Conservation (phyloP, 1,140 invertebrate species). For the Drosophila sechellia region DNA sequence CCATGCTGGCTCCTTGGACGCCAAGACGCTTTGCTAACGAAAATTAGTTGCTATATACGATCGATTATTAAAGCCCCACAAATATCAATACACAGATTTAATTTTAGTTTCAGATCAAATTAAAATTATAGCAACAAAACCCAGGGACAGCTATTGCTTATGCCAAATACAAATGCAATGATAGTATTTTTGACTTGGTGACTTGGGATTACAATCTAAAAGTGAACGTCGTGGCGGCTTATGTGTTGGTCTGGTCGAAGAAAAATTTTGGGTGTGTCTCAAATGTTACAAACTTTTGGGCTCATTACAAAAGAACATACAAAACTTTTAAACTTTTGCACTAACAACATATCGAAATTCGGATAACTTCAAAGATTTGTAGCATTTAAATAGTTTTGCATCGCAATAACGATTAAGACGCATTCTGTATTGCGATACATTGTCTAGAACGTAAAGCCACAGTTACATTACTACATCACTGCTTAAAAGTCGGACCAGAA, state of each 20-base stretch:
- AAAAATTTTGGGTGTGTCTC: conserved; percentile 65
- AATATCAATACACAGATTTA: conserved; percentile 1
- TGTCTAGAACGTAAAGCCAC: not conserved
- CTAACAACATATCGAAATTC: not conserved
- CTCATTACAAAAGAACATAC: conserved; percentile 14
- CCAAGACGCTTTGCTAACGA: conserved; percentile 2
- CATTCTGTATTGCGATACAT: too few species aligned
- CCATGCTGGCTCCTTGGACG: not conserved
- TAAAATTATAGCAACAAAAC: too few species aligned
- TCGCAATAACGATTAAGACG: too few species aligned
- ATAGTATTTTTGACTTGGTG: conserved; percentile 22
- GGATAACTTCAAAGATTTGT: conserved; percentile 25
- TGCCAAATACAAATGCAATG: conserved; percentile 16
- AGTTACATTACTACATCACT: conserved; percentile 6
- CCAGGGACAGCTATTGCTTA: conserved; percentile 8
- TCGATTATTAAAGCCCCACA: conserved; percentile 27
- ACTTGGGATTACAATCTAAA: conserved; percentile 65
- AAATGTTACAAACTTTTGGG: conserved; percentile 8
- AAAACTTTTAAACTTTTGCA: conserved; percentile 20
- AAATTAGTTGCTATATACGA: conserved; percentile 37
- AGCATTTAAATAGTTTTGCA: too few species aligned
- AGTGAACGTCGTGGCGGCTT: conserved; percentile 55
- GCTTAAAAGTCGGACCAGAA: conserved; percentile 23
- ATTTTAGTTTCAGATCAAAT: not conserved
- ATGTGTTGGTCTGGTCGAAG: conserved; percentile 13